Conservation (phyloP, 1,140 invertebrate species). For the Drosophila paulistorum region DNA sequence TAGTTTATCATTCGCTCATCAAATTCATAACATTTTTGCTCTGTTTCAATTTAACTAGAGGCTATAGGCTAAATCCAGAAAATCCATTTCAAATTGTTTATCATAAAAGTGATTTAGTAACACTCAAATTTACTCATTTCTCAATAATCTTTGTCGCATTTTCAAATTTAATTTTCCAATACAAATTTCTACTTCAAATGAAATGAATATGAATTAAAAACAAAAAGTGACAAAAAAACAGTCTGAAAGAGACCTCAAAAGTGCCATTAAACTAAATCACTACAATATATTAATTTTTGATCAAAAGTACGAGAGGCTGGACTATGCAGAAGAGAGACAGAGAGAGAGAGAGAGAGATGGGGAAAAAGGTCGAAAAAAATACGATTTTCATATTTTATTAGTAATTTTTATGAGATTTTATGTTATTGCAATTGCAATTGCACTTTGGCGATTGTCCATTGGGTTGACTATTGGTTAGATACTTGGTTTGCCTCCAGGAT, state of each 20-base stretch:
- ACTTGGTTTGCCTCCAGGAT: not conserved
- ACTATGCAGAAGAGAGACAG: too few species aligned
- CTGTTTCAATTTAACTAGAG: too few species aligned
- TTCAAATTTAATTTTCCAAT: too few species aligned
- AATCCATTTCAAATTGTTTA: too few species aligned
- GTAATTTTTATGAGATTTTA: conserved; percentile 49
- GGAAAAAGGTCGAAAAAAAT: not conserved
- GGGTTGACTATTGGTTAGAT: not conserved
- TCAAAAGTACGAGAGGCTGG: conserved; percentile 6
- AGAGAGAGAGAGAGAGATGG: too few species aligned
- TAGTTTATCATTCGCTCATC: too few species aligned
- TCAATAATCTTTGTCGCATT: too few species aligned
- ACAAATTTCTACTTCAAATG: not conserved
- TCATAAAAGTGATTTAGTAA: too few species aligned
- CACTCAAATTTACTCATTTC: too few species aligned
- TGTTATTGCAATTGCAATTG: conserved; percentile 15
- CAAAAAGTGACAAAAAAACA: not conserved
- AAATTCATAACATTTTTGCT: too few species aligned
- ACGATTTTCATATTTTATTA: conserved; percentile 43
- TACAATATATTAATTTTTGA: conserved; percentile 31
- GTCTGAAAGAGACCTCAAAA: conserved; percentile 3
- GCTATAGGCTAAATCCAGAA: too few species aligned
- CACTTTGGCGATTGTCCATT: conserved; percentile 1
- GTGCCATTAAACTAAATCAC: conserved; percentile 27
- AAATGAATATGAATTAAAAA: conserved; percentile 1